phyloP scores from a whole-genome alignment of 92 coral and sea anemone species.

The Blastomussa wellsi region DNA sequence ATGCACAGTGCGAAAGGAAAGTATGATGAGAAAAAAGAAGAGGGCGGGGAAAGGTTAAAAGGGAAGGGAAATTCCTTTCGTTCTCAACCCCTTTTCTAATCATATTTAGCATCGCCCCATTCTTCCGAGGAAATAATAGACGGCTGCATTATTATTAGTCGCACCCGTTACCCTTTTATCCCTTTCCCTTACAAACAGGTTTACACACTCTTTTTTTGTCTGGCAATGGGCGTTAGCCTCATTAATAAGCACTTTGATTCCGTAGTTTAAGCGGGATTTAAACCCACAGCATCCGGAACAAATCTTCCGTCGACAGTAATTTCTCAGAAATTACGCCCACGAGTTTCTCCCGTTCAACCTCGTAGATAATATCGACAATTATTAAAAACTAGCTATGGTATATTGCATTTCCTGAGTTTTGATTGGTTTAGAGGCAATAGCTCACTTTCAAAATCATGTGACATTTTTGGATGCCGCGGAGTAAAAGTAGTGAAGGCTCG shows the following conservation, averaged over 20 bases:
- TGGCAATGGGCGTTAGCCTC: not conserved
- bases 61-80: not conserved
- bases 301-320: not conserved
- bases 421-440: no score
- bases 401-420: no score
- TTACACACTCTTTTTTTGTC: not conserved
- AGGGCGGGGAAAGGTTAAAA: not conserved
- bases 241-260: not conserved
- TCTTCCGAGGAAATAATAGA: no score
- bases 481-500: no score
- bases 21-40: no score
- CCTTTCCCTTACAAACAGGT: not conserved
- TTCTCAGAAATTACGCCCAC: not conserved
- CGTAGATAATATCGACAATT: not conserved
- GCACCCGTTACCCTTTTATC: not conserved
- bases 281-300: not conserved
- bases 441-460: no score
- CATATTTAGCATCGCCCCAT: not conserved
- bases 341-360: not conserved
- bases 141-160: not conserved
- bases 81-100: not conserved
- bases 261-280: not conserved
- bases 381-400: no score
- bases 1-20: no score
- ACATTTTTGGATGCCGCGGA: no score